Evolutionary conservation across 2,888 invertebrate species (phyloP).

Genomic region (Philaethria dido): DNA sequence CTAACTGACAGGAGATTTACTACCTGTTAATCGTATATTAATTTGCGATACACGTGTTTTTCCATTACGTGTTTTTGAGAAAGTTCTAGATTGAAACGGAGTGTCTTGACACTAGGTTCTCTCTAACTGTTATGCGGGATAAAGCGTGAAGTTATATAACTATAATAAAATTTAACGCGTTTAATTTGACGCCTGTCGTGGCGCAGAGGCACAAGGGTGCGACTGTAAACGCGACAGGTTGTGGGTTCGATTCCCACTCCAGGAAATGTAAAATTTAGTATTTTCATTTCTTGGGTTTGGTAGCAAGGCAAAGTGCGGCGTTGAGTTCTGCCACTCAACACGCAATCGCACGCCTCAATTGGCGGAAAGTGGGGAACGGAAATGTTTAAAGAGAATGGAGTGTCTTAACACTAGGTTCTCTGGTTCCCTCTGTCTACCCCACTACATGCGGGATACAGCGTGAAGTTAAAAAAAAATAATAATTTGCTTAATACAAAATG

Average conservation of each 20-base stretch:
- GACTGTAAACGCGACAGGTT: background rate
- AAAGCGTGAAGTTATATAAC: too few relatives aligned
- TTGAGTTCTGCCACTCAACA: background rate
- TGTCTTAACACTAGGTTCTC: too few relatives aligned
- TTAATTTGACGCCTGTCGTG: background rate
- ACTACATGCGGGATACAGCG: too few relatives aligned
- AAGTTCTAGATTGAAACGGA: background rate
- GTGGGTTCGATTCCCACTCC: background rate
- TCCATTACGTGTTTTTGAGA: slow-evolving; percentile 30
- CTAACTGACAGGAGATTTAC: slow-evolving; percentile 53
- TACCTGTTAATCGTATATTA: slow-evolving; percentile 62
- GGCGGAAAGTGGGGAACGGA: background rate
- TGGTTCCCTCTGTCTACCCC: too few relatives aligned
- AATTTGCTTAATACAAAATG: too few relatives aligned
- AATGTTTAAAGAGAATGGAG: too few relatives aligned
- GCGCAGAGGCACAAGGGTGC: background rate
- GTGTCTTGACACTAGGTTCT: too few relatives aligned
- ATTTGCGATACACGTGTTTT: slow-evolving; percentile 50
- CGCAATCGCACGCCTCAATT: background rate
- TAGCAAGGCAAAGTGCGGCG: background rate
- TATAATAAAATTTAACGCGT: too few relatives aligned
- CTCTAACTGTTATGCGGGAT: too few relatives aligned
- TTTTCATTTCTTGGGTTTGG: background rate
- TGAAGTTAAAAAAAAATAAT: too few relatives aligned
- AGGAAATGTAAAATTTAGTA: background rate